Evolutionary conservation across 1,140 invertebrate genomes (phyloP), one percentile per base, ranked within the genome.

Genomic region (Drosophila elegans): DNA sequence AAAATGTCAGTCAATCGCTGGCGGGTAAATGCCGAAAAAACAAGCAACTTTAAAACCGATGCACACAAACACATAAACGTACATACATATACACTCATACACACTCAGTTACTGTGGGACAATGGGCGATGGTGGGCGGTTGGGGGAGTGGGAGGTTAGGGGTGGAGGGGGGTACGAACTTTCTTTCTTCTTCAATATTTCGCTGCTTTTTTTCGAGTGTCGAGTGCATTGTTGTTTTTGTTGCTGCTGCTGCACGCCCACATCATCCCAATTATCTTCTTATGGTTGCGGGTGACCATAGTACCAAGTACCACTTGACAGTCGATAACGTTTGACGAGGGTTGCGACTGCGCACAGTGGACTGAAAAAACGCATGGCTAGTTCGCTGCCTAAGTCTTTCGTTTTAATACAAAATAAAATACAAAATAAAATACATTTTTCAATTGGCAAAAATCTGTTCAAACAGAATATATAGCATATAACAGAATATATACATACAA

Each of bases 101-200:
- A 56, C 38, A 54, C 27, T 49, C 44, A 41, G 2, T 3, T 13
- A 48, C 54, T 36, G 36, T 56, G 38, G 76, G 49, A 84, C 80
- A 83, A 83, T 76, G 53, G 74, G 42, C 12, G 39, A 38, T 51
- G 48, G 49, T 45, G 71, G 55, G 62, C 27, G 48, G 49, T 45
- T 60, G 55, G 62, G 27, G 48, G 27, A 13, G 21, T 25, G 41
- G 36, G 56, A 41, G 74, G 27, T 13, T 21, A 21, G 56, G 51
- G 59, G 51, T 46, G 53, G 60, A 36, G 42, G 36, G 9, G 73
- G 80, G 41, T 67, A 63, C 82, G 49, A 85, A 86, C 82, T 86
- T 86, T 86, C 80, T 82, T 82, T 72, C 80, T 78, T 83, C 56
- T 75, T 57, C 56, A 67, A 61, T 68, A 74, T 82, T 74, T 76